Base-by-base conservation (phyloP, 30 jellyfish, hydroid and myxozoan genomes). In the Sanderia malayensis region DNA sequence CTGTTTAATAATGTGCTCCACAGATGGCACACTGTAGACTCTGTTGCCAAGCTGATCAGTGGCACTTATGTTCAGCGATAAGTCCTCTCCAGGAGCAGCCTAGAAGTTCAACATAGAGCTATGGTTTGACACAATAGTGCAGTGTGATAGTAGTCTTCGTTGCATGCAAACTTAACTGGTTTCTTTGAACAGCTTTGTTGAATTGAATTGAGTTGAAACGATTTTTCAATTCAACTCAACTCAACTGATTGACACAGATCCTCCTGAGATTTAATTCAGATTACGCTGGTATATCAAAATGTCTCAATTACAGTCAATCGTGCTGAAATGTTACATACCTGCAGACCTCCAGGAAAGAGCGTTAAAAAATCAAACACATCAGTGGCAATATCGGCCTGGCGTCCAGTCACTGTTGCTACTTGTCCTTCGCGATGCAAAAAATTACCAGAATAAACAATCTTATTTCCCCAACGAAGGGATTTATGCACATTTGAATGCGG, bases 51-150 rank as follows among this genome's bases (percentile, higher is more conserved):
- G 76, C 59, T 80, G 92, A 46, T 80, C 92, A 13, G 13, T 41
- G 26, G 83, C 92, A 2, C 78, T 11, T 0, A 80, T 55, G 58
- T 80, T 68, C 30, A 80, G 58, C n/a, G 70, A 19, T 11, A 46
- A 68, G n/a, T 70, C 21, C 24, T 80, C 92, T 10, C 92, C 92
- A 7, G 92, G 92, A 0, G 92, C 92, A 34, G 68, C 71, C 92
- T 80, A 31, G 10, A 53, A 53, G 2, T 28, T 22, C n/a, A 41
- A n/a, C n/a, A n/a, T n/a, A n/a, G n/a, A n/a, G n/a, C n/a, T n/a
- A n/a, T n/a, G n/a, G n/a, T n/a, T n/a, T n/a, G n/a, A n/a, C n/a
- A n/a, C n/a, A n/a, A n/a, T n/a, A n/a, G n/a, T n/a, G n/a, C n/a
- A n/a, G n/a, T n/a, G n/a, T n/a, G n/a, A n/a, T n/a, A n/a, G n/a